These are phyloP conservation scores for Penaeus monodon DNA, from an alignment of 2,888 invertebrate species.

Conservation along the genomic window DNA sequence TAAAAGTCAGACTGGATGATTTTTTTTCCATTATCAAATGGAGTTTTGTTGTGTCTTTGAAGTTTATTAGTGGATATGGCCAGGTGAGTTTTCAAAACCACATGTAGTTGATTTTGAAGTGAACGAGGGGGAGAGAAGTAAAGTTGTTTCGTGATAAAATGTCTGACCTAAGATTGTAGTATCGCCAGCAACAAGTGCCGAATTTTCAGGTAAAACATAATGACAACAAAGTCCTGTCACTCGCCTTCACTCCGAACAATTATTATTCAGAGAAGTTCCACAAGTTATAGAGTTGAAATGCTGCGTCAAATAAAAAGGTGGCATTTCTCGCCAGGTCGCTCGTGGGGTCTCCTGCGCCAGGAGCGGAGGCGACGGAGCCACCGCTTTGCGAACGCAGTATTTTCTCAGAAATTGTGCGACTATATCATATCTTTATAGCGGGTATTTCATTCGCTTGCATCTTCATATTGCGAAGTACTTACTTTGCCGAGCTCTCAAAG, in stretches of 20 bases:
- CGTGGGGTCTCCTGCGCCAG: too few species aligned
- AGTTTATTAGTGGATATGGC: constrained; percentile 60
- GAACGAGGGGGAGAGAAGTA: too few species aligned
- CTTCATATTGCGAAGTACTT: too few species aligned
- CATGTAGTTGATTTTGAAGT: constrained; percentile 40
- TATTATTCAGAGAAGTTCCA: constrained; percentile 24
- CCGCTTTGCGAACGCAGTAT: too few species aligned
- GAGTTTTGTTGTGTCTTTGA: constrained; percentile 61
- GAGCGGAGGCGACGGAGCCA: too few species aligned
- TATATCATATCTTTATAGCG: too few species aligned
- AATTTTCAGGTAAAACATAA: constrained; percentile 32
- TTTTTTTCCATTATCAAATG: constrained; percentile 60
- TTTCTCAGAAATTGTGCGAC: too few species aligned
- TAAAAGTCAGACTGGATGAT: constrained; percentile 58
- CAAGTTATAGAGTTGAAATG: constrained; percentile 22
- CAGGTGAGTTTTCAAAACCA: constrained; percentile 49
- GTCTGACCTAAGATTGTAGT: constrained; percentile 35
- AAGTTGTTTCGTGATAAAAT: constrained; percentile 26
- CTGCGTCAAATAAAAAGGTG: constrained; percentile 12
- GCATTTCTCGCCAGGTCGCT: not conserved
- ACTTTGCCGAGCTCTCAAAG: too few species aligned
- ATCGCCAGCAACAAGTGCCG: not conserved
- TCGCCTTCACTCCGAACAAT: constrained; percentile 20
- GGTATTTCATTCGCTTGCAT: too few species aligned
- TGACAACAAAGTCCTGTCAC: constrained; percentile 39